Base-by-base conservation (phyloP, 2,797 vertebrate species). In the Moxostoma hubbsi region DNA sequence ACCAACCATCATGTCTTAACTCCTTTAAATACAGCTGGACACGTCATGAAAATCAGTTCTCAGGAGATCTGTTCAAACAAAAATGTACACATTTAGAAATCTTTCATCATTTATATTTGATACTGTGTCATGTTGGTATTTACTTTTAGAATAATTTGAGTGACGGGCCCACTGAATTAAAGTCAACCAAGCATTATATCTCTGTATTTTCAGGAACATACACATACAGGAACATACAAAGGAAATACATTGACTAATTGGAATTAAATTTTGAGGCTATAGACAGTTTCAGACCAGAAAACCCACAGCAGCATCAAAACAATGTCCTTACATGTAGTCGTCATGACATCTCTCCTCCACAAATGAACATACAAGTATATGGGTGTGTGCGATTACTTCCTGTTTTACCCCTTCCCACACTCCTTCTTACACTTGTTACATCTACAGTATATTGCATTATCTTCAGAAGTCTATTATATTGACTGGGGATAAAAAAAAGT, bases 1-100 rank as follows among this genome's bases (percentile, higher is more conserved):
- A 84, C 91, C 84, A 83, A 93, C 93, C 92, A 92, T 93, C 1
- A 64, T 92, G 82, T 82, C n/a, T 74, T 57, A 54, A n/a, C 7
- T 77, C 15, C 82, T 18, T 87, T 89, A 65, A 57, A 55, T 87
- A 91, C 36, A 36, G 36, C 82, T 86, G 87, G 53, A 73, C 89
- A 91, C 92, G 81, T 88, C 88, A 86, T n/a, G 36, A 50, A 88
- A 80, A 57, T 8, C 62, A 13, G 46, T 75, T 70, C 75, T 75
- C 46, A 43, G 58, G 64, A 53, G 16, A 71, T 85, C 81, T 87
- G 87, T 62, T 12, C 71, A 77, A 88, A 78, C 13, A 78, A 69
- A 80, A 73, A 51, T 12, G 46, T 51, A 13, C 5, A 43, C 24
- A 24, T 24, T 24, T 24, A 24, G 49, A 36, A 36, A 36, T 36